Percentiles rank a stretch among this genome's conserved stretches.
Evolutionary conservation across 64 coral and sea anemone species (phyloP).

Genomic region (Hydrozoanthus tunicans): DNA sequence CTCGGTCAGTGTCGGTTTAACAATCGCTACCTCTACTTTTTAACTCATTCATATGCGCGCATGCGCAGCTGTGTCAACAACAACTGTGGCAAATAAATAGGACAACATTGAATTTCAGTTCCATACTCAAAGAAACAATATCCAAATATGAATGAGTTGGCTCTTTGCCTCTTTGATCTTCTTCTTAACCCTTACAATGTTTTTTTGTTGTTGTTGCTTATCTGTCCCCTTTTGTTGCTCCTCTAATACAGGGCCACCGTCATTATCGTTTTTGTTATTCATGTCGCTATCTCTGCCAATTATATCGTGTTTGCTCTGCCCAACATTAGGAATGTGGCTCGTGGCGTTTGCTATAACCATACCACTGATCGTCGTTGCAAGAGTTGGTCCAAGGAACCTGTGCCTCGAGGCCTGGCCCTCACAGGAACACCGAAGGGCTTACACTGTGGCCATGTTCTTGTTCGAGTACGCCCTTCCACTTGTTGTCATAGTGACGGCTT

Average conservation of each 20-base stretch:
- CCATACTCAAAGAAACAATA: too few relatives aligned
- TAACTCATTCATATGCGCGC: too few relatives aligned
- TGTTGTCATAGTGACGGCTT: slow-evolving; percentile 70
- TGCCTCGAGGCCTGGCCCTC: slow-evolving; percentile 75
- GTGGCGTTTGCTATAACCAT: slow-evolving; percentile 37
- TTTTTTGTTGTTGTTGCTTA: too few relatives aligned
- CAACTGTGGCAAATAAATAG: too few relatives aligned
- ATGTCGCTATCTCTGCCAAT: background rate
- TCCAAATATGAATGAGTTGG: too few relatives aligned
- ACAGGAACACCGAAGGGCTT: slow-evolving; percentile 34
- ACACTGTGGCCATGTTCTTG: slow-evolving; percentile 69
- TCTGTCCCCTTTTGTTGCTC: too few relatives aligned
- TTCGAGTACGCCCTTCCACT: slow-evolving; percentile 79
- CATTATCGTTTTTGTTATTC: background rate
- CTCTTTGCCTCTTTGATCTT: too few relatives aligned
- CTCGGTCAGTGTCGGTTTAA: too few relatives aligned
- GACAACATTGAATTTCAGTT: too few relatives aligned
- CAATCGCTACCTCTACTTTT: too few relatives aligned
- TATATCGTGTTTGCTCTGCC: background rate
- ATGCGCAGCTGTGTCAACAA: too few relatives aligned
- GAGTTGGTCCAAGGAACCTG: background rate
- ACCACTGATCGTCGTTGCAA: slow-evolving; percentile 68
- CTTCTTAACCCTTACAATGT: too few relatives aligned
- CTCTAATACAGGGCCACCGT: background rate
- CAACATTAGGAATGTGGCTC: slow-evolving; percentile 62